A percentile compares a stretch with the other conserved stretches of the same genome.
phyloP scores from a whole-genome alignment of 2,888 invertebrate species.

The Aplocera efformata region DNA sequence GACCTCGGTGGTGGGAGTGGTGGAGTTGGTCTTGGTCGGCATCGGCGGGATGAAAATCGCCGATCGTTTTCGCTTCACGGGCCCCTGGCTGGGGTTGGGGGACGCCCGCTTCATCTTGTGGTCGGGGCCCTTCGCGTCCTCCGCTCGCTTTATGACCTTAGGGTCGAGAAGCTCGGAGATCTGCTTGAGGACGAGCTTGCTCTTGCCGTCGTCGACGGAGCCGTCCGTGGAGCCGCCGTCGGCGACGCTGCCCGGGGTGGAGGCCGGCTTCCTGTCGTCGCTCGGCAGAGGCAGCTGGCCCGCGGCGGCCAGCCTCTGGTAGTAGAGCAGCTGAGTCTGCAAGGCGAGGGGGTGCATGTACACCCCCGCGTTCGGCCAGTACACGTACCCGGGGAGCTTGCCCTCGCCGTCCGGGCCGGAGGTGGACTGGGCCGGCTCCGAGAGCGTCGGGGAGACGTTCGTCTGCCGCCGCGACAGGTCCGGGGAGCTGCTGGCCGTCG shows the following conservation, averaged over 20 bases:
- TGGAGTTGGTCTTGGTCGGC: conserved; percentile 85
- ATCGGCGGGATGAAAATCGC: conserved; percentile 92
- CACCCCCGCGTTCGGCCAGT: conserved; percentile 86
- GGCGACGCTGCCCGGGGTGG: conserved; percentile 54
- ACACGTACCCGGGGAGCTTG: conserved; percentile 80
- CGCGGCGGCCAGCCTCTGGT: conserved; percentile 85
- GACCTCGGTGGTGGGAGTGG: conserved; percentile 90
- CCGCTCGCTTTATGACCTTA: conserved; percentile 63
- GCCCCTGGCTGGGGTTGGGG: conserved; percentile 59
- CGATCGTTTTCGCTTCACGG: conserved; percentile 87
- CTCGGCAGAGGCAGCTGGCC: conserved; percentile 63
- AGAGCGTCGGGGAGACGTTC: conserved; percentile 57
- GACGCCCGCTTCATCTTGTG: conserved; percentile 71
- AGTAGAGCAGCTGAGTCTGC: conserved; percentile 86
- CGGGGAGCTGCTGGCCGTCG: conserved; percentile 69
- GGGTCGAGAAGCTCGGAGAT: conserved; percentile 71
- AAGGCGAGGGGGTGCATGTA: conserved; percentile 87
- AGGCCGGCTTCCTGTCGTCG: conserved; percentile 45
- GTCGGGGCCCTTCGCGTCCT: conserved; percentile 55
- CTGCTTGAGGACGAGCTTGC: conserved; percentile 69
- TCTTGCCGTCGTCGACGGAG: conserved; percentile 66
- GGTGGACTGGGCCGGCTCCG: conserved; percentile 63
- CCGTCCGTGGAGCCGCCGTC: conserved; percentile 45
- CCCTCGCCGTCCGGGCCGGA: conserved; percentile 55
- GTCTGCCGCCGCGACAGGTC: conserved; percentile 55